A percentile compares a stretch with the other conserved stretches of the same genome.
Conservation (phyloP, 2,797 vertebrate species). For the Gymnocypris eckloni region DNA sequence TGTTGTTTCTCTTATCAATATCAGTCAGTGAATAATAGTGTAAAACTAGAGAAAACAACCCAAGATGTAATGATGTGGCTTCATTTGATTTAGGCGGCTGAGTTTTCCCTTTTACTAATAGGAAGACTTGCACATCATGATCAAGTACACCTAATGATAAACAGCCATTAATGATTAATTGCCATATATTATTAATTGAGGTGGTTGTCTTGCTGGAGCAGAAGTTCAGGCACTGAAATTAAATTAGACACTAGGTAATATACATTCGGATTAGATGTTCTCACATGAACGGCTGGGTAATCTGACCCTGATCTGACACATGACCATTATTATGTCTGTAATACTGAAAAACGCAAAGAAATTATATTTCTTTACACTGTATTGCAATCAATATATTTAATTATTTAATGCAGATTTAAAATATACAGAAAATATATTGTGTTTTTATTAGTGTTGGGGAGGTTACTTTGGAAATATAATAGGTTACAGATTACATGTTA, state of each 20-base stretch:
- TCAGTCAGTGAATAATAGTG: constrained; percentile 45
- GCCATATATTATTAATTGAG: neutral
- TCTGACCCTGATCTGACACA: constrained; percentile 39
- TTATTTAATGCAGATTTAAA: neutral
- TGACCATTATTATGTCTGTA: neutral
- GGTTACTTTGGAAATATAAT: no score
- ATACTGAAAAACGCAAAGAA: neutral
- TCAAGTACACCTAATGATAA: neutral
- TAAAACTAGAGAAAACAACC: constrained; percentile 16
- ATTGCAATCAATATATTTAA: neutral
- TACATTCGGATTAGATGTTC: constrained; percentile 56
- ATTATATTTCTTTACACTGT: neutral
- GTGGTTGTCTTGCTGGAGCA: constrained; percentile 15
- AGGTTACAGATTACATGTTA: no score
- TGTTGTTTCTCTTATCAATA: constrained; percentile 52
- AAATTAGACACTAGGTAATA: constrained; percentile 48
- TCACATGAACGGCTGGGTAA: constrained; percentile 59
- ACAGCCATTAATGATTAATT: neutral
- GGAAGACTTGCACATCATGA: neutral
- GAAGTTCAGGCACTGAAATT: constrained; percentile 31
- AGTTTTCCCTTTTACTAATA: neutral
- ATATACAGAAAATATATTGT: neutral
- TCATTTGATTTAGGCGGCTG: constrained; percentile 5
- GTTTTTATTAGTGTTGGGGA: neutral
- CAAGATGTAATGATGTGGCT: neutral